A percentile compares a stretch with the other conserved stretches of the same genome.
phyloP scores from a whole-genome alignment of 2,797 vertebrate genomes.

The Pseudocheirus occidentalis region DNA sequence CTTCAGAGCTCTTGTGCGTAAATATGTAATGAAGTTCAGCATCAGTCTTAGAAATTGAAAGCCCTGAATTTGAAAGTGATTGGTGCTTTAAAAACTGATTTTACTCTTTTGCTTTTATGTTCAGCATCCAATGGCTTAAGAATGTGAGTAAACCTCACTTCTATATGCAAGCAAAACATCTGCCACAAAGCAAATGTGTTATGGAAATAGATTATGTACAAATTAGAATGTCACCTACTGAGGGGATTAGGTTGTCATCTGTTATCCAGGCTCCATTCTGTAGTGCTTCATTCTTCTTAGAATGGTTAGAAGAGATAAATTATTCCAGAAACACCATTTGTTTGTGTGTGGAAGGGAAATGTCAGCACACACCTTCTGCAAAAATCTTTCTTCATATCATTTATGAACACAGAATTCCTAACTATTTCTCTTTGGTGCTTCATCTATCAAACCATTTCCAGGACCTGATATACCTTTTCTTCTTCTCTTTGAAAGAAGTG shows the following conservation, averaged over 20 bases:
- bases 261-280: not conserved
- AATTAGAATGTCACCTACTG: slow-evolving; percentile 21
- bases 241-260: not conserved
- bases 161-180: slow-evolving; percentile 37
- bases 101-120: slow-evolving; percentile 20
- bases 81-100: slow-evolving; percentile 18
- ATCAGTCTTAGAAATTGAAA: not conserved
- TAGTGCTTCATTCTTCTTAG: slow-evolving; percentile 8
- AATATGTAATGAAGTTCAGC: not conserved
- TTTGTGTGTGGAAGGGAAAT: slow-evolving; percentile 22
- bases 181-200: slow-evolving; percentile 21
- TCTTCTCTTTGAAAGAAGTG: not conserved
- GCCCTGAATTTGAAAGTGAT: not conserved
- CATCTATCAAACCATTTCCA: not conserved
- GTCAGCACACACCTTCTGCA: slow-evolving; percentile 13
- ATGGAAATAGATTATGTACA: slow-evolving; percentile 36
- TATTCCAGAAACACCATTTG: slow-evolving; percentile 35
- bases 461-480: not conserved
- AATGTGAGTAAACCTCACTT: slow-evolving; percentile 18
- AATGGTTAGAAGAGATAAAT: not conserved
- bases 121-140: slow-evolving; percentile 27
- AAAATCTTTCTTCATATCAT: slow-evolving; percentile 39
- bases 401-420: slow-evolving; percentile 19
- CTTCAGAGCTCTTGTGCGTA: not conserved
- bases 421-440: not conserved